Evolutionary conservation across 1,140 invertebrate species (phyloP), one percentile per base, ranked within the genome.

Genomic region (Cotesia typhae): DNA sequence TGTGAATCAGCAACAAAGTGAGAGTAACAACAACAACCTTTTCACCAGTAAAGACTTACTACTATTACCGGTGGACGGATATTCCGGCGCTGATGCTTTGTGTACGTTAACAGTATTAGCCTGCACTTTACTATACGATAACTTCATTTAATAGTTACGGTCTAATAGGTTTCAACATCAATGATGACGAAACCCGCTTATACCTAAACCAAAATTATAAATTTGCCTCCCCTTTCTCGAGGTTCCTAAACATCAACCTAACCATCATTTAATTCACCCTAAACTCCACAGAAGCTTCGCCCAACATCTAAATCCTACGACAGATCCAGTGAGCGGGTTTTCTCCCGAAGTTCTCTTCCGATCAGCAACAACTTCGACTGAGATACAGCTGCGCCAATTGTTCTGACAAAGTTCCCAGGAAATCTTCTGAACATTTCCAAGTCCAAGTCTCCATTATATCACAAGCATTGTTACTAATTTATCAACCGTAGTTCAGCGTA

Each of bases 41-140:
- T 36, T 35, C 14, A 51, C 60, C 52, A 47, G 76, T 66, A 76
- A 77, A 47, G 9, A 73, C 75, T 77, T 76, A 76, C 75, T 80
- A 78, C 76, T 77, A 78, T 73, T 63, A 72, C 60, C 55, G 72
- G 74, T 74, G 67, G 65, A 72, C 59, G 75, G 70, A 55, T 57
- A 64, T 68, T 63, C 67, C 41, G 5, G 6, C 10, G 41, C 10
- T 47, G 65, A 77, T 69, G 80, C 81, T 85, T 83, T 85, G 81
- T 82, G 77, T 83, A 78, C 78, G 79, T 75, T 85, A 87, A 86
- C 82, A 81, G 77, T 77, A 80, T 87, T 86, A 87, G 80, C 80
- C 79, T 84, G 82, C 84, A 87, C 84, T 87, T 87, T 85, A 80
- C 81, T 77, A 47, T 47, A 76, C 79, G 80, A 83, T 85, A 84